phyloP scores from a whole-genome alignment of 2,797 vertebrate genomes.

The Balearica regulorum region DNA sequence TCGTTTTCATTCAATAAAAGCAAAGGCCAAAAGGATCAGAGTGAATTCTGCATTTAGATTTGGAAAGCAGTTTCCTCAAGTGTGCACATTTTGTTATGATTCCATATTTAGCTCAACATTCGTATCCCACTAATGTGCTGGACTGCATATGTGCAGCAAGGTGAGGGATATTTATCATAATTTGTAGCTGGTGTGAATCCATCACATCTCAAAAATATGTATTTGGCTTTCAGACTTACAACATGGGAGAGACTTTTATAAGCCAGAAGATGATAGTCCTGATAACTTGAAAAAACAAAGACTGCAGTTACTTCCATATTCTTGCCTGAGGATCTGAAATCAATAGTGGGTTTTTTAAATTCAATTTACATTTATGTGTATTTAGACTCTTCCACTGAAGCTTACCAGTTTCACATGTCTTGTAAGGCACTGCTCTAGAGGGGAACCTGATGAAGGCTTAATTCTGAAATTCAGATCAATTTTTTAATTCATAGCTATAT shows the following conservation, averaged over 20 bases:
- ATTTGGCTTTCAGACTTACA: slow-evolving; percentile 16
- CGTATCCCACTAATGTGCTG: neutral
- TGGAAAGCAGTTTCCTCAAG: neutral
- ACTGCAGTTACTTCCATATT: slow-evolving; percentile 20
- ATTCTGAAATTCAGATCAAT: neutral
- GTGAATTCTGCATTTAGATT: neutral
- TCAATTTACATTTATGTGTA: slow-evolving; percentile 51
- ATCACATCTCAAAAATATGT: neutral
- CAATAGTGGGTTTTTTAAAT: slow-evolving; percentile 23
- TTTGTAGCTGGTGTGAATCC: slow-evolving; percentile 15
- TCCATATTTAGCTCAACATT: neutral
- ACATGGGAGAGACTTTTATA: neutral
- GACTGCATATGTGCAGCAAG: neutral
- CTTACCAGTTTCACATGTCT: slow-evolving; percentile 26
- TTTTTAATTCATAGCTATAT: neutral
- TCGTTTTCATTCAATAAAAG: neutral
- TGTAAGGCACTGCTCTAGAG: slow-evolving; percentile 17
- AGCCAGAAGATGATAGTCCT: slow-evolving; percentile 2
- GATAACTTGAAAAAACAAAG: slow-evolving; percentile 51
- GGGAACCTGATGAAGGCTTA: neutral
- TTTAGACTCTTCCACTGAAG: slow-evolving; percentile 28
- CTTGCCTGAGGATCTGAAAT: slow-evolving; percentile 60
- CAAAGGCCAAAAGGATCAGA: neutral
- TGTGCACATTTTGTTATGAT: neutral
- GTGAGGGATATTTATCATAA: neutral